Evolutionary conservation across 2,113 vertebrate genomes (phyloP), one percentile per base, ranked within the genome.

Genomic region (Oreochromis niloticus): DNA sequence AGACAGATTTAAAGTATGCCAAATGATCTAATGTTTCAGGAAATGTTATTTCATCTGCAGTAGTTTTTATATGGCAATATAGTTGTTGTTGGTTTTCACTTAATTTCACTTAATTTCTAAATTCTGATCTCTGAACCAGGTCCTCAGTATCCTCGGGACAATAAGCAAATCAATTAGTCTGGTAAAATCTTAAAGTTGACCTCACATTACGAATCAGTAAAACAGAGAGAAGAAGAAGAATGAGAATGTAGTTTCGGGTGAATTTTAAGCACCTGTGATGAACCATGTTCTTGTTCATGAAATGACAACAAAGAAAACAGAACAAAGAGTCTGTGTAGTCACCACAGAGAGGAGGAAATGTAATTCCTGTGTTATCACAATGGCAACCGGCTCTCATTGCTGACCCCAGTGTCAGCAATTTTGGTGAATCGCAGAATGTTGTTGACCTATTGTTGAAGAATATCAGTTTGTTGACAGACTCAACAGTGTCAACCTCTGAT

Each of bases 1-100:
- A 13, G n/a, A 84, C 80, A 56, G 78, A 85, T 50, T 81, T 3
- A 80, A 71, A 63, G 50, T 8, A 5, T 39, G 43, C 79, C 41
- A 63, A 46, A 71, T 43, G 7, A 71, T 71, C 36, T 22, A 24
- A 71, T 71, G 13, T 71, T 43, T 43, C 66, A 71, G 2, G 66
- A 71, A 71, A 16, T 7, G 7, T 43, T 43, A 71, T 71, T 71
- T 71, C n/a, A 43, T 71, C 11, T 24, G 39, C 66, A 71, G 39
- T 43, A 24, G 66, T 16, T 43, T 16, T 71, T 16, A 24, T 9
- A 14, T 9, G 8, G 12, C 22, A 71, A 22, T 39, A 71, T 4
- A 71, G 22, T 22, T 9, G 11, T 24, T 68, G 4, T 24, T 71
- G 3, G n/a, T 9, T 22, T 24, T 71, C 55, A 57, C 7, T 57